Percentiles rank a stretch among this genome's conserved stretches.
Conservation (phyloP, 2,888 invertebrate genomes). For the Trypoxylon attenuatum region DNA sequence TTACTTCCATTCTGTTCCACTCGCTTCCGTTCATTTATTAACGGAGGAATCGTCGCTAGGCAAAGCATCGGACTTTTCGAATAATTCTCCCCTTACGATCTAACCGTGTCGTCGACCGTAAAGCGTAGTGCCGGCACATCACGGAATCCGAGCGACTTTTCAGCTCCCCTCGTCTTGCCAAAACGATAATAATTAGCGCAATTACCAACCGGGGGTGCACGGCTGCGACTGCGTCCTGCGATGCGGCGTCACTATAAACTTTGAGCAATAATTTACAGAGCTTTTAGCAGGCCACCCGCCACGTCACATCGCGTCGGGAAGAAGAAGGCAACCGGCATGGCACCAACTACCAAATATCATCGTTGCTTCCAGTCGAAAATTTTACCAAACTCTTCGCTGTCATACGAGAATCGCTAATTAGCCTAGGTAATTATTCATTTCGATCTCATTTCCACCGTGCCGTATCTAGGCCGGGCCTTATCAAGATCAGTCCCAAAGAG, state of each 20-base stretch:
- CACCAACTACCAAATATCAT: constrained; percentile 4
- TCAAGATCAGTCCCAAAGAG: too few species aligned
- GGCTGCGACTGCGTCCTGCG: constrained; percentile 32
- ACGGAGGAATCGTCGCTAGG: constrained; percentile 33
- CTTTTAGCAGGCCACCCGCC: constrained; percentile 45
- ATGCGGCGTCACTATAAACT: constrained; percentile 46
- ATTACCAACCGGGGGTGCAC: constrained; percentile 45
- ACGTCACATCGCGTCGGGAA: too few species aligned
- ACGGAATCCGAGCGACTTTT: constrained; percentile 36
- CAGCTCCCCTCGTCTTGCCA: constrained; percentile 33
- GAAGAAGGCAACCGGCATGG: constrained; percentile 21
- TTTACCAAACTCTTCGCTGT: constrained; percentile 5
- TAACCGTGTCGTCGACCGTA: constrained; percentile 55
- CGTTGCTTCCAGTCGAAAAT: constrained; percentile 12
- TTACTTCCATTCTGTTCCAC: neutral
- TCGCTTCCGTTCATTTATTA: neutral
- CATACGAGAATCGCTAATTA: constrained; percentile 22
- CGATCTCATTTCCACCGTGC: too few species aligned
- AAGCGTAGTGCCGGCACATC: constrained; percentile 46
- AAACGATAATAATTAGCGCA: constrained; percentile 64
- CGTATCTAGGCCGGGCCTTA: too few species aligned
- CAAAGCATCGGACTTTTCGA: constrained; percentile 15
- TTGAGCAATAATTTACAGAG: constrained; percentile 54
- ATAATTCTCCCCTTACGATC: constrained; percentile 17
- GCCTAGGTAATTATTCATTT: neutral